These are phyloP conservation scores for Scopus umbretta DNA, from an alignment of 2,113 vertebrate genomes.

Conservation along the genomic window DNA sequence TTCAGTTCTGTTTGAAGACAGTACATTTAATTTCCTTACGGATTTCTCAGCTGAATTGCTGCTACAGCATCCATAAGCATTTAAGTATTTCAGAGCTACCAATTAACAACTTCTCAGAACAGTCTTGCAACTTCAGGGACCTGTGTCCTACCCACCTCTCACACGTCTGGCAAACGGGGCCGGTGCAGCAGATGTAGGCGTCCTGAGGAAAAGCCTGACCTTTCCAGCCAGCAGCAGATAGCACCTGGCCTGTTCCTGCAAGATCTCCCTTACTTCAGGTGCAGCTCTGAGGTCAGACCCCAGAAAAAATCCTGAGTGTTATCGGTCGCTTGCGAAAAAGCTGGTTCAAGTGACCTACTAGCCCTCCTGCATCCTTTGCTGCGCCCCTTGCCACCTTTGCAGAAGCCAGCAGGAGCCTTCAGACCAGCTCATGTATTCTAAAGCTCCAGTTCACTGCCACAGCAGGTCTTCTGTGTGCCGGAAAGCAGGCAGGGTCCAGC, in stretches of 20 bases:
- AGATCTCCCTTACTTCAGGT: neutral
- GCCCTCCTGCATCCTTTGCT: neutral
- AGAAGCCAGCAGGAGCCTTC: neutral
- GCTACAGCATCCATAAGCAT: neutral
- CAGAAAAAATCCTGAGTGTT: neutral
- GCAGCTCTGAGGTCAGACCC: neutral
- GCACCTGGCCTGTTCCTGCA: neutral
- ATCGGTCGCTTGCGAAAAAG: neutral
- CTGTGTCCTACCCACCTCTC: neutral
- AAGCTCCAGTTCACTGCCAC: neutral
- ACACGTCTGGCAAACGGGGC: rapidly evolving
- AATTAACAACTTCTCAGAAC: neutral
- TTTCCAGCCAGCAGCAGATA: neutral
- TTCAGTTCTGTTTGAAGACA: neutral
- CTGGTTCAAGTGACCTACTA: neutral
- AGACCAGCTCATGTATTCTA: neutral
- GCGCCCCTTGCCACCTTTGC: rapidly evolving
- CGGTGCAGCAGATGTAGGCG: neutral
- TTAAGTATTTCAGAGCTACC: neutral
- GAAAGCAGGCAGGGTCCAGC: neutral
- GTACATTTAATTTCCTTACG: neutral
- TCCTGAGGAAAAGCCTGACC: neutral
- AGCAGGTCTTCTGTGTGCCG: neutral
- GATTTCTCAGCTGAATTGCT: neutral
- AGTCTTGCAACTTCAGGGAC: neutral